These are phyloP conservation scores for Syrrhaptes paradoxus DNA, from an alignment of 2,113 vertebrate genomes.

Conservation along the genomic window DNA sequence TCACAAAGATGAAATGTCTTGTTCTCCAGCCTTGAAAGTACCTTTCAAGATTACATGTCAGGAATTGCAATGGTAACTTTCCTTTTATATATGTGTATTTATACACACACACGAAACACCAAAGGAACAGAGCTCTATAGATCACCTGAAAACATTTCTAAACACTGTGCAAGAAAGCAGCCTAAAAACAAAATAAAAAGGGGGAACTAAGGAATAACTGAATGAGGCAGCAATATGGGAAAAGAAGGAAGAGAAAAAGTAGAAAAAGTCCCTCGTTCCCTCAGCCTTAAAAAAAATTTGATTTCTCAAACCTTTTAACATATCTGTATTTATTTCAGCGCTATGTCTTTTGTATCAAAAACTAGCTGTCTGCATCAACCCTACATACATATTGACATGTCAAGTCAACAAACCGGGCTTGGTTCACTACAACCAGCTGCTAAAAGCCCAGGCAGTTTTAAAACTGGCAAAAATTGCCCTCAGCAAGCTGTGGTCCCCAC, in stretches of 20 bases:
- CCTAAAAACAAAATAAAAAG: not conserved
- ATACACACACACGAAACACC: not conserved
- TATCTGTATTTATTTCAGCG: not conserved
- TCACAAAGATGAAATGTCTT: not conserved
- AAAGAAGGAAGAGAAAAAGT: not conserved
- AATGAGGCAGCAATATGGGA: not conserved
- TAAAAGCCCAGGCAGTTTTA: not conserved
- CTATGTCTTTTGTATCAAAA: not conserved
- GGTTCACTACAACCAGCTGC: not conserved
- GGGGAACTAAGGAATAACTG: not conserved
- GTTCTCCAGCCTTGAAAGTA: constrained; percentile 15
- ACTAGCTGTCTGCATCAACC: not conserved
- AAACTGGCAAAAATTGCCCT: not conserved
- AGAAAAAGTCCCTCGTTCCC: accelerated
- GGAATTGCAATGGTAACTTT: not conserved
- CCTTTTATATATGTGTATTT: not conserved
- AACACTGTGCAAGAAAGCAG: not conserved
- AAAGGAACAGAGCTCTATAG: not conserved
- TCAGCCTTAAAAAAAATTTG: not conserved
- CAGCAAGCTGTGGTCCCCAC: not conserved
- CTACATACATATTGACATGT: not conserved
- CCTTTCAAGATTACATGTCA: not conserved
- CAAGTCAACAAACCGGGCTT: not conserved
- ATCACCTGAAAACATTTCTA: not conserved
- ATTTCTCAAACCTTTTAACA: not conserved